phyloP scores from a whole-genome alignment of 2,797 vertebrate species.

The Lycodopsis pacificus region DNA sequence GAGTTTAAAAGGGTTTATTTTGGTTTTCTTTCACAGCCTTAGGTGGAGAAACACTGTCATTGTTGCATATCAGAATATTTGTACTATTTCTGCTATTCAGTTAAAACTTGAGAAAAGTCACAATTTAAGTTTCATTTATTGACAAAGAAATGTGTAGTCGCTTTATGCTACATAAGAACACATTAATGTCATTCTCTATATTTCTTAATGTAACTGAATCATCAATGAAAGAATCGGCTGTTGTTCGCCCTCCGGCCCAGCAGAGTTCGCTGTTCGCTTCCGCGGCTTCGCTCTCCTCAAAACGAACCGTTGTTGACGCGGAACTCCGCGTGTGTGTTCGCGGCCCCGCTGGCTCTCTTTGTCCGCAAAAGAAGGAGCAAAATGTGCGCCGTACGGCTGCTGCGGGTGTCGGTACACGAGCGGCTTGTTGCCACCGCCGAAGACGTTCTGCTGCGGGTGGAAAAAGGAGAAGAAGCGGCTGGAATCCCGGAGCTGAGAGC shows the following conservation, averaged over 20 bases:
- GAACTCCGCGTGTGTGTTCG: conserved; percentile 10
- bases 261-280: not conserved
- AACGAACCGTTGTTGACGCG: not conserved
- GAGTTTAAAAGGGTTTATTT: too few relatives aligned
- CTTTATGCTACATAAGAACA: too few relatives aligned
- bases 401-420: conserved; percentile 57
- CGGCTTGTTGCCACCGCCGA: conserved; percentile 55
- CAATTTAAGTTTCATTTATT: too few relatives aligned
- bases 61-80: too few relatives aligned
- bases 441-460: conserved; percentile 57
- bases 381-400: conserved; percentile 53
- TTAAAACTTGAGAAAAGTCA: too few relatives aligned
- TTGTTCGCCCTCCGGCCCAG: conserved; percentile 1
- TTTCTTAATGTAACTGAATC: not conserved
- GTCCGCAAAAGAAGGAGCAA: not conserved
- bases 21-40: too few relatives aligned
- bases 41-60: too few relatives aligned
- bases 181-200: not conserved
- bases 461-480: conserved; percentile 8
- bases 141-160: too few relatives aligned
- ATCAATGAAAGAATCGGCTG: not conserved
- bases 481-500: conserved; percentile 31
- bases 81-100: too few relatives aligned
- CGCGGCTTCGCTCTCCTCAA: not conserved
- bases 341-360: not conserved